Evolutionary conservation across 64 coral and sea anemone species (phyloP), one percentile per base, ranked within the genome.

Genomic region (Trachythela sp.): DNA sequence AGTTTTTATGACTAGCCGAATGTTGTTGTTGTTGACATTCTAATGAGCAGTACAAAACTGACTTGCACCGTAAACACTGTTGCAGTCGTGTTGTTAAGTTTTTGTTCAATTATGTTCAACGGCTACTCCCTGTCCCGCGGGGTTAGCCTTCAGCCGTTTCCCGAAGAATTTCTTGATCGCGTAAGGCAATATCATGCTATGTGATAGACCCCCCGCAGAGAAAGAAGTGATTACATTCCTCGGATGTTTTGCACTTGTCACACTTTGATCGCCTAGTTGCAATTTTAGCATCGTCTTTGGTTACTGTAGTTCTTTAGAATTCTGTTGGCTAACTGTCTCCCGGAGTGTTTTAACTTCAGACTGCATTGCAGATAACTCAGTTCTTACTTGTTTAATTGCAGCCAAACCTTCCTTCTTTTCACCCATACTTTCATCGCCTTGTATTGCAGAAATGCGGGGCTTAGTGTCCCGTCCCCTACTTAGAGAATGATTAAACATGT

Each of bases 71-170:
- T 8, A 37, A 85, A 31, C 84, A 85, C 48, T 48, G 13, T 48
- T 42, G 42, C 42, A 45, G 42, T 45, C 4, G 42, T 11, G 4
- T 45, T 45, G 42, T 11, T 45, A 45, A 45, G 42, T 6, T 45
- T 11, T 68, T 22, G 2, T 42, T 22, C 71, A 54, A 17, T 1
- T 13, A 20, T 30, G 24, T 31, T 24, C 70, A 20, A 45, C 42
- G 38, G 92, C 85, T 45, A 89, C 86, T 83, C 84, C 75, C 80
- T 68, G 59, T 68, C 59, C 59, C 59, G 20, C 54, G 17, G 13
- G 88, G 91, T 43, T 95, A 88, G 13, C 88, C 91, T 36, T 85
- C 84, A 26, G 87, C 59, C 42, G 77, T 72, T 59, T 83, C 75
- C 14, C 88, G 29, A 15, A 89, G 75, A 17, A 42, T 70, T 56